Conservation (phyloP, 1,140 invertebrate genomes). For the Aleiodes sp. region DNA sequence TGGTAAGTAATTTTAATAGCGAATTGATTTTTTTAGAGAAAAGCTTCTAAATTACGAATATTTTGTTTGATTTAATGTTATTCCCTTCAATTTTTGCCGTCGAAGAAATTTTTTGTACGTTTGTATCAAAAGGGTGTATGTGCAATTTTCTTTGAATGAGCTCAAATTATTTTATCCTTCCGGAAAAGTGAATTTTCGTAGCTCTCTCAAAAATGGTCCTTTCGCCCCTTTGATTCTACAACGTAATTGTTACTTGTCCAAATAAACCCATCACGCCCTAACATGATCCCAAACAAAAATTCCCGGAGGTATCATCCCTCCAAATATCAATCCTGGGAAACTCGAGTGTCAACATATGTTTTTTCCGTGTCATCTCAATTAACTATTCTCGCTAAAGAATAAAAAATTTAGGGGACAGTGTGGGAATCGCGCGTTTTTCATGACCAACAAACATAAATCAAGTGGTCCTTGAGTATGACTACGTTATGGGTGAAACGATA, state of each 20-base stretch:
- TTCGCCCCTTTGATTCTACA: not conserved
- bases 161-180: too few species aligned
- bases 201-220: too few species aligned
- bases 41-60: too few species aligned
- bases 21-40: constrained; percentile 11
- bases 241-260: not conserved
- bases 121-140: too few species aligned
- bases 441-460: constrained; percentile 58
- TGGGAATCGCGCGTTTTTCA: constrained; percentile 56
- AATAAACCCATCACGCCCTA: not conserved
- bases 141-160: too few species aligned
- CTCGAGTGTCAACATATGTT: constrained; percentile 51
- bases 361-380: constrained; percentile 19
- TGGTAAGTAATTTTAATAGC: too few species aligned
- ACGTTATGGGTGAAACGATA: not conserved
- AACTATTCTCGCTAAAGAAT: constrained; percentile 18
- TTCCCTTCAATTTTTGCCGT: not conserved
- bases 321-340: constrained; percentile 46
- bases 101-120: too few species aligned
- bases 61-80: not conserved
- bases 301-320: not conserved
- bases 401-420: constrained; percentile 35
- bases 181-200: too few species aligned
- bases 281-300: not conserved
- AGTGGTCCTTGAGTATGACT: constrained; percentile 34